Base-by-base conservation (phyloP, 2,797 vertebrate species). In the Amblyopsis hoosieri region DNA sequence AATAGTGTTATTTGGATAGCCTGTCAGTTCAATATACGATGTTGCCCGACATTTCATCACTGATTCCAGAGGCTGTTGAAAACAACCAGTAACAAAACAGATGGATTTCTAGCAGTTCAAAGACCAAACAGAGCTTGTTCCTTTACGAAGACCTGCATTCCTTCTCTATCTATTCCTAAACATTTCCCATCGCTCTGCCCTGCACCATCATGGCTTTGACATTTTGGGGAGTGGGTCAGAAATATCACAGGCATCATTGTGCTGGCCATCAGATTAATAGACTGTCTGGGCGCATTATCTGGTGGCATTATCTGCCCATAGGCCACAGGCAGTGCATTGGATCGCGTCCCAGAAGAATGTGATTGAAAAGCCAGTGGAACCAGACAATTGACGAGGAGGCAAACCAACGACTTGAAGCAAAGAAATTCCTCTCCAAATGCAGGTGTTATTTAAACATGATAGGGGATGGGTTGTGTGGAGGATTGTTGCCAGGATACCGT, bases 281-380 rank as follows among this genome's bases (percentile, higher is more conserved):
- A 75, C 75, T 80, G 79, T 85, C 82, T 87, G 74, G 77, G 82
- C 81, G 78, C 79, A 79, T 84, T 85, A 84, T 83, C 78, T 81
- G 68, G 53, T 67, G 73, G 76, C 83, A 66, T 66, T 66, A 66
- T 54, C 64, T 46, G 47, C 60, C 49, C 67, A 62, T 54, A 74
- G 80, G 65, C 77, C 51, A 66, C 53, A 29, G 62, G 69, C 13
- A 8, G 15, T 12, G 67, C 64, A 8, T 87, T 87, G 86, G 85
- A 85, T 66, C 13, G 1, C 53, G 73, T 84, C 85, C 83, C 67
- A 12, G 71, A 79, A 60, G 75, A 84, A 81, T 87, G 81, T 86
- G 85, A 85, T 85, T 83, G 85, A 86, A 86, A 85, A 80, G 66
- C 73, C 62, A 62, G 68, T 69, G 69, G 74, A 75, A 67, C 74